phyloP scores from a whole-genome alignment of 2,888 invertebrate species.

The Ormyrus pomaceus region DNA sequence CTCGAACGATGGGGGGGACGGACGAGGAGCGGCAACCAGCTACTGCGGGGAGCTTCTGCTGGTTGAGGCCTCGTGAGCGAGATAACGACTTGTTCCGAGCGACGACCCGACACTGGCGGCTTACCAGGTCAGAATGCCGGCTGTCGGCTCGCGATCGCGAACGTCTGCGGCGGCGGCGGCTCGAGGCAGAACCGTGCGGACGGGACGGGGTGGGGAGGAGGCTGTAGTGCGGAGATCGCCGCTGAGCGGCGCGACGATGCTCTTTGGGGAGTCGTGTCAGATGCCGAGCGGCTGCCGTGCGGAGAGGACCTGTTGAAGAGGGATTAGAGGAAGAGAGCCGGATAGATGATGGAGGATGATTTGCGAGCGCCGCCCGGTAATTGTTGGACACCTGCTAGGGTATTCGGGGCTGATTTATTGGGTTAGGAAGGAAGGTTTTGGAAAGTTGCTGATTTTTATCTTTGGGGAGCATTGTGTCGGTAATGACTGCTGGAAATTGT shows the following conservation, averaged over 20 bases:
- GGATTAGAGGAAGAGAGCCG: neutral
- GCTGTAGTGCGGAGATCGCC: slow-evolving; percentile 27
- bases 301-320: neutral
- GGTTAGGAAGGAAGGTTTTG: too few relatives aligned
- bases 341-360: neutral
- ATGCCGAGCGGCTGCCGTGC: too few relatives aligned
- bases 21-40: neutral
- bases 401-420: too few relatives aligned
- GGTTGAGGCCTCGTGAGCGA: slow-evolving; percentile 16
- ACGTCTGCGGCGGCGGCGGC: slow-evolving; percentile 16
- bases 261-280: neutral
- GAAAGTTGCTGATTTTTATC: too few relatives aligned
- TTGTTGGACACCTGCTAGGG: too few relatives aligned
- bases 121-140: slow-evolving; percentile 74
- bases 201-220: neutral
- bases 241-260: slow-evolving; percentile 25
- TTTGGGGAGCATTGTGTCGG: too few relatives aligned
- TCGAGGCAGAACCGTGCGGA: slow-evolving; percentile 1
- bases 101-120: slow-evolving; percentile 73
- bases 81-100: slow-evolving; percentile 34
- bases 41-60: slow-evolving; percentile 6
- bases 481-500: too few relatives aligned
- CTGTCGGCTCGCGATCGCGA: slow-evolving; percentile 35
- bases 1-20: neutral
- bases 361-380: too few relatives aligned